phyloP scores from a whole-genome alignment of 2,113 vertebrate species.

The Miniopterus natalensis region DNA sequence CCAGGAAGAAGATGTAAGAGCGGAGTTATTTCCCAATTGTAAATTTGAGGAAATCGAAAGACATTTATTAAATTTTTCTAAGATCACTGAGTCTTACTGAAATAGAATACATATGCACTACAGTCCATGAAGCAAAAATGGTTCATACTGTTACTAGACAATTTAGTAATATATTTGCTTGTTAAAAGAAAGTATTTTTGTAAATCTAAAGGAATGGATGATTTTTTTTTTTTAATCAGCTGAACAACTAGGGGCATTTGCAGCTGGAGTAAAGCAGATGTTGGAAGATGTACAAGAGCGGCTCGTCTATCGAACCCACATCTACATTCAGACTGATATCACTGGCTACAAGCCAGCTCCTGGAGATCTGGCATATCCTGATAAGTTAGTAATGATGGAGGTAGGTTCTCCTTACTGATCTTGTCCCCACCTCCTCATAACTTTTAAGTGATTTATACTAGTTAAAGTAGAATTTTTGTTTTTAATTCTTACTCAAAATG shows the following conservation, averaged over 20 bases:
- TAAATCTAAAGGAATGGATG: constrained; percentile 26
- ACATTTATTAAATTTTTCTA: neutral
- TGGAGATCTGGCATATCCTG: constrained; percentile 97
- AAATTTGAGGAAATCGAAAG: constrained; percentile 51
- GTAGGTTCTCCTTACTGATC: constrained; percentile 80
- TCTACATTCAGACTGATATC: constrained; percentile 99
- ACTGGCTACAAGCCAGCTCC: constrained; percentile 96
- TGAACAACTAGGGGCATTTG: constrained; percentile 95
- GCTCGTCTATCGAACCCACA: constrained; percentile 97
- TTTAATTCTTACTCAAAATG: constrained; percentile 19
- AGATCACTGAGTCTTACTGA: neutral
- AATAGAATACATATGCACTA: neutral
- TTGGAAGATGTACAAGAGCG: constrained; percentile 98
- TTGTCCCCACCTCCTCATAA: rapidly evolving
- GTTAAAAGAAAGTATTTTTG: constrained; percentile 53
- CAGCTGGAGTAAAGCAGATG: constrained; percentile 97
- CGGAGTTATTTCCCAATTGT: constrained; percentile 40
- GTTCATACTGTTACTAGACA: neutral
- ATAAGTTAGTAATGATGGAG: constrained; percentile 99
- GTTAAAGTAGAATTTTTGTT: constrained; percentile 48
- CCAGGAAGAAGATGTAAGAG: neutral
- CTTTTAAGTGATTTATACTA: neutral
- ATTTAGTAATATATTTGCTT: constrained; percentile 43
- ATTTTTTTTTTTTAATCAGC: constrained; percentile 85
- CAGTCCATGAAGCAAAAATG: neutral